Conservation (phyloP, 2,797 vertebrate species). For the Ispidina lecontei region DNA sequence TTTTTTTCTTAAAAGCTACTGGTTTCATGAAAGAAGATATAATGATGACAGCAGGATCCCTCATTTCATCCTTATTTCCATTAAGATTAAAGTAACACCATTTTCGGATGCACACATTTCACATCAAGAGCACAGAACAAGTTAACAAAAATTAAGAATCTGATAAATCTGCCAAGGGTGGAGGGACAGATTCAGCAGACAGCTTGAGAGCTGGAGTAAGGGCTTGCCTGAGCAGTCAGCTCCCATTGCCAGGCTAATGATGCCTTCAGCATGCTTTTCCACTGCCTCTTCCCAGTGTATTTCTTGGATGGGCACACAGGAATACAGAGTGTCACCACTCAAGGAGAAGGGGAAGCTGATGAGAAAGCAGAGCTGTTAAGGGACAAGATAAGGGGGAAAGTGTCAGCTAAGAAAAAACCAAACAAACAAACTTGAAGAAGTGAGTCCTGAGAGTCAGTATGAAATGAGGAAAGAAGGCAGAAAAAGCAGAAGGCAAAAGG, state of each 20-base stretch:
- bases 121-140: neutral
- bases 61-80: neutral
- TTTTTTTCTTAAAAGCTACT: neutral
- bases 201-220: neutral
- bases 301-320: fast-evolving
- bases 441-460: neutral
- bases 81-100: neutral
- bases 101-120: neutral
- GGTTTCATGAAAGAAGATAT: neutral
- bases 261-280: neutral
- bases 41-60: neutral
- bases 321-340: neutral
- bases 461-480: neutral
- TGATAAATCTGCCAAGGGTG: neutral
- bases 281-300: neutral
- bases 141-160: neutral
- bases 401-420: neutral
- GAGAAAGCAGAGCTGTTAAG: neutral
- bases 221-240: neutral
- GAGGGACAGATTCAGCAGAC: neutral
- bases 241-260: neutral
- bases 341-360: neutral
- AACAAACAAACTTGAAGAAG: neutral
- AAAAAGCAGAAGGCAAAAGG: neutral
- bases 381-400: neutral